Evolutionary conservation across 1,140 invertebrate species (phyloP), one percentile per base, ranked within the genome.

Genomic region (Meloidogyne chitwoodi): DNA sequence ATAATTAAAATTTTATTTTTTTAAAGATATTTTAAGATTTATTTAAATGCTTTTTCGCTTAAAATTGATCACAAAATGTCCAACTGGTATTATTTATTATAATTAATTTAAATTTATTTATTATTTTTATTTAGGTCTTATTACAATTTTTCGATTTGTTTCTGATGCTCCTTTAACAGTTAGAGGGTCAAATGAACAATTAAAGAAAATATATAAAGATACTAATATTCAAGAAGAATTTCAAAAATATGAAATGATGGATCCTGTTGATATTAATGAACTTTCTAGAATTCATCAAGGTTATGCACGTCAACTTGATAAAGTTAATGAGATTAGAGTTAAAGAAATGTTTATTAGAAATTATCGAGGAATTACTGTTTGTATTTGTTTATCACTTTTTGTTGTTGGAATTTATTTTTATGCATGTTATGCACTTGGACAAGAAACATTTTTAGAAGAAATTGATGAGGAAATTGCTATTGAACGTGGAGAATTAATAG

Each of bases 371-470:
- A 84, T 83, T 66, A 78, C 66, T 38, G 72, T 73, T 31, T 48
- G 72, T 4, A 71, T 83, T 24, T 73, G 29, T 31, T 63, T 72
- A 5, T 29, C 87, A 3, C 34, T 63, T 0, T 16, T 85, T 6
- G 81, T 81, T 38, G 63, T 86, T 26, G 66, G 74, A n/a, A 87
- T 86, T 44, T 86, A 86, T 73, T 74, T 74, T 24, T 86, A 86
- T 66, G 87, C 84, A 29, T 77, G 87, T 62, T 79, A 76, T 68
- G 84, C 80, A 12, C 77, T 86, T 11, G 83, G 83, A 77, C 84
- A 87, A 64, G 85, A 86, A 74, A 86, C 85, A 0, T 86, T 86
- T 74, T 71, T 86, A 5, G 84, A 86, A 73, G 85, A 86, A 77
- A 86, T 86, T 61, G 86, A 86, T 66, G 80, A 87, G 63, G 85